Base-by-base conservation (phyloP, 2,113 vertebrate species). In the Sphaerodactylus townsendi region DNA sequence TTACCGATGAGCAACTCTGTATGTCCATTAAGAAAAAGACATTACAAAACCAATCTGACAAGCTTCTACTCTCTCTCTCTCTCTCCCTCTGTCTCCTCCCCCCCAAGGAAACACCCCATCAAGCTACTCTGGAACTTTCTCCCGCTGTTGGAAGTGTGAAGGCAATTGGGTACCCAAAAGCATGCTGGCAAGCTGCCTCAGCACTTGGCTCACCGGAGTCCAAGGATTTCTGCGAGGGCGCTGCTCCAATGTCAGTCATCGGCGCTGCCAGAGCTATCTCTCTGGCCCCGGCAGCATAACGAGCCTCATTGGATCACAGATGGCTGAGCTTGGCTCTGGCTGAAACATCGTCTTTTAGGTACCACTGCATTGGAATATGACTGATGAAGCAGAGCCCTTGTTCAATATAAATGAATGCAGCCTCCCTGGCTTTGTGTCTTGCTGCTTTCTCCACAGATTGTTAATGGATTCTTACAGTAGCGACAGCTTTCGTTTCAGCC, bases 341-440 rank as follows among this genome's bases (percentile, higher is more conserved):
- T 75, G 75, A 88, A 76, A 9, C 41, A 30, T 77, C 86, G 15
- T 79, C 64, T 48, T 87, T 83, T 76, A 77, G 14, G 70, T 77
- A 3, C 46, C 56, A 44, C 48, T 23, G n/a, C 75, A 68, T 2
- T 71, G 48, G 0, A 46, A 41, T 6, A 0, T 59, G 69, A 82
- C 5, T 65, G 53, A 53, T 11, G 65, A 3, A 0, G 30, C 0
- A 2, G 82, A 6, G 73, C 53, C 65, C 80, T 92, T 62, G n/a
- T 89, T 76, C 85, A 89, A 76, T 10, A 87, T 44, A 84, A 84
- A 79, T 13, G 8, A 10, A 75, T 64, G 0, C 4, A 72, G 41
- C 14, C n/a, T 62, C 28, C n/a, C 1, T 83, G 1, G 2, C 69
- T 89, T 44, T 11, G 2, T 33, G 14, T 19, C 4, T 77, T 86